A percentile compares a stretch with the other conserved stretches of the same genome.
These are phyloP conservation scores for Chamaea fasciata DNA, from an alignment of 2,113 vertebrate species.

Conservation along the genomic window DNA sequence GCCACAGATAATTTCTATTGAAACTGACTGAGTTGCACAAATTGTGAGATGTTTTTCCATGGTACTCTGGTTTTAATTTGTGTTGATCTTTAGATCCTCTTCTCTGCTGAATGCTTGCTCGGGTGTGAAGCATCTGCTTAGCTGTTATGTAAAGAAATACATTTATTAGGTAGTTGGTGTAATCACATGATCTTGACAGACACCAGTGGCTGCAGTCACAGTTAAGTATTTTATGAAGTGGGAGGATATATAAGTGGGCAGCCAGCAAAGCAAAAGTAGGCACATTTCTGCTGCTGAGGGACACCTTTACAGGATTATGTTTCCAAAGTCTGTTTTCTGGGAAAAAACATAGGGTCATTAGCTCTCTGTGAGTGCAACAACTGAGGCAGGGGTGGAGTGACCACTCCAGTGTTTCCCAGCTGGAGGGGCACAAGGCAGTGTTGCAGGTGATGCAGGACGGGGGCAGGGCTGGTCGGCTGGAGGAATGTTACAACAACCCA, in stretches of 20 bases:
- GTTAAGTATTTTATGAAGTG: background rate
- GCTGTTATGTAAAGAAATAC: background rate
- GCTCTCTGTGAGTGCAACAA: background rate
- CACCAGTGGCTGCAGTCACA: background rate
- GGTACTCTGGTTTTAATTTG: background rate
- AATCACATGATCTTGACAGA: slow-evolving; percentile 6
- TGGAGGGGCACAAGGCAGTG: background rate
- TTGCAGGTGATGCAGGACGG: background rate
- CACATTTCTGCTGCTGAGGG: background rate
- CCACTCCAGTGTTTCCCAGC: background rate
- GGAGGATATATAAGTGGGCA: background rate
- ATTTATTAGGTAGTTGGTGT: background rate
- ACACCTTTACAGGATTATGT: background rate
- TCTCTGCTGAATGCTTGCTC: background rate
- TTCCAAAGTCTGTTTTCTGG: background rate
- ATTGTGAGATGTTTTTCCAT: background rate
- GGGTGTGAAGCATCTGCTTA: background rate
- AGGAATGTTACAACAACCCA: rapidly evolving
- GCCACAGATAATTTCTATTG: background rate
- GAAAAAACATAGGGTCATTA: background rate
- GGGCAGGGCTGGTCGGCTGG: background rate
- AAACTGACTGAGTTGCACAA: background rate
- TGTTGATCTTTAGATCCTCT: background rate
- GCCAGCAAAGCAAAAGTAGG: background rate
- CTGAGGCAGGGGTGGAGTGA: too few species aligned